phyloP scores from a whole-genome alignment of 1,140 invertebrate genomes.

The Thaumetopoea pityocampa region DNA sequence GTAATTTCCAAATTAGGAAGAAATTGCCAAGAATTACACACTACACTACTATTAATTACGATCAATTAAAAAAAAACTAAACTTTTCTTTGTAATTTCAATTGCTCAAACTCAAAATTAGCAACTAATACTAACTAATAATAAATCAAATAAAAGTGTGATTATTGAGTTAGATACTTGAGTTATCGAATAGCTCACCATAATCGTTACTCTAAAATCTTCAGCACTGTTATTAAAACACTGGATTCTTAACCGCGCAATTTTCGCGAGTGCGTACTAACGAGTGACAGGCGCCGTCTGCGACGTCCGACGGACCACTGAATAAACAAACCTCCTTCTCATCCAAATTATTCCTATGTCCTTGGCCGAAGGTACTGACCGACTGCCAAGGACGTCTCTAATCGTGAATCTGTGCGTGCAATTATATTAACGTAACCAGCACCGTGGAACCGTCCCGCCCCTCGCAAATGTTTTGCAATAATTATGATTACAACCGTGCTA shows the following conservation, averaged over 20 bases:
- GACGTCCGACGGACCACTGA: constrained; percentile 43
- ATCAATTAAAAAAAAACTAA: too few species aligned
- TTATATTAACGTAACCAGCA: constrained; percentile 22
- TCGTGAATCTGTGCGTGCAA: constrained; percentile 47
- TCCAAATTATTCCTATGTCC: constrained; percentile 53
- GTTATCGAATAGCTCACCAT: constrained; percentile 42
- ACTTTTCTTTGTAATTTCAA: too few species aligned
- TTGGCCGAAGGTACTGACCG: constrained; percentile 57
- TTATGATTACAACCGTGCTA: constrained; percentile 1
- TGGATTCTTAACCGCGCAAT: constrained; percentile 61
- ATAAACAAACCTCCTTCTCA: constrained; percentile 44
- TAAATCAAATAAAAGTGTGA: too few species aligned
- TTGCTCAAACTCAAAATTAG: too few species aligned
- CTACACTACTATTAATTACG: too few species aligned
- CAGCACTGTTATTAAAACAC: constrained; percentile 53
- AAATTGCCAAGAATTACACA: too few species aligned
- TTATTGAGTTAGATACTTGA: background rate
- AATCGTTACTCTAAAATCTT: constrained; percentile 51
- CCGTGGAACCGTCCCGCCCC: constrained; percentile 29
- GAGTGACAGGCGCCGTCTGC: constrained; percentile 23
- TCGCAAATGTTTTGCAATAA: constrained; percentile 12
- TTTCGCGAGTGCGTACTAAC: constrained; percentile 22
- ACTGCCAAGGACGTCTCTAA: constrained; percentile 49
- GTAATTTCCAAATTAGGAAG: too few species aligned
- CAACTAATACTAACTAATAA: too few species aligned